Percentiles rank a stretch among this genome's conserved stretches.
phyloP scores from a whole-genome alignment of 2,888 invertebrate genomes.

The Microdon myrmicae region DNA sequence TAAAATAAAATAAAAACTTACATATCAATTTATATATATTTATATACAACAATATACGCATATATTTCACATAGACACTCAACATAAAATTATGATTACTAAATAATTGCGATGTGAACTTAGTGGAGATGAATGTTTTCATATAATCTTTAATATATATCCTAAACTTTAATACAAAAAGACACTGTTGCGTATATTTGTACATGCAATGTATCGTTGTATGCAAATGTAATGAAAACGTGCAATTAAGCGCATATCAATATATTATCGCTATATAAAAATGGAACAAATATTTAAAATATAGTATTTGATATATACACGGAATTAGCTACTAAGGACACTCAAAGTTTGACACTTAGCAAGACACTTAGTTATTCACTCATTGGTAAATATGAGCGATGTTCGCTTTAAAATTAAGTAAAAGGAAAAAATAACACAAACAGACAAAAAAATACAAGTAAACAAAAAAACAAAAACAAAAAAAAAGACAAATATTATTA shows the following conservation, averaged over 20 bases:
- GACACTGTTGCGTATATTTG: constrained; percentile 8
- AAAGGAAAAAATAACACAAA: constrained; percentile 16
- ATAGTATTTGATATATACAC: constrained; percentile 20
- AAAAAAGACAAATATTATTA: constrained; percentile 15
- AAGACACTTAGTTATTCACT: constrained; percentile 33
- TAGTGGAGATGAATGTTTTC: constrained; percentile 22
- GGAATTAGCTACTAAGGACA: constrained; percentile 13
- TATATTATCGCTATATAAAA: constrained; percentile 31
- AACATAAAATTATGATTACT: constrained; percentile 22
- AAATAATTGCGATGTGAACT: constrained; percentile 11
- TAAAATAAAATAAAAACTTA: constrained; percentile 12
- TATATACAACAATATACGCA: constrained; percentile 29
- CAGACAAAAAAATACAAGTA: constrained; percentile 14
- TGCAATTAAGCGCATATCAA: constrained; percentile 38
- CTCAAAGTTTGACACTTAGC: constrained; percentile 33
- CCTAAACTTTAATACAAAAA: constrained; percentile 18
- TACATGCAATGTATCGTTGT: constrained; percentile 17
- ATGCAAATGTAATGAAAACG: constrained; percentile 16
- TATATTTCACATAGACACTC: no score
- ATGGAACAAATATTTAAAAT: constrained; percentile 27
- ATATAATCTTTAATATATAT: constrained; percentile 9
- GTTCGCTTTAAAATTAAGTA: constrained; percentile 32
- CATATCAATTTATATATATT: constrained; percentile 39
- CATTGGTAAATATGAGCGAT: constrained; percentile 41
- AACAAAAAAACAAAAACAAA: constrained; percentile 3